Evolutionary conservation across 2,888 invertebrate genomes (phyloP), one percentile per base, ranked within the genome.

Genomic region (Sphaerophoria taeniata): DNA sequence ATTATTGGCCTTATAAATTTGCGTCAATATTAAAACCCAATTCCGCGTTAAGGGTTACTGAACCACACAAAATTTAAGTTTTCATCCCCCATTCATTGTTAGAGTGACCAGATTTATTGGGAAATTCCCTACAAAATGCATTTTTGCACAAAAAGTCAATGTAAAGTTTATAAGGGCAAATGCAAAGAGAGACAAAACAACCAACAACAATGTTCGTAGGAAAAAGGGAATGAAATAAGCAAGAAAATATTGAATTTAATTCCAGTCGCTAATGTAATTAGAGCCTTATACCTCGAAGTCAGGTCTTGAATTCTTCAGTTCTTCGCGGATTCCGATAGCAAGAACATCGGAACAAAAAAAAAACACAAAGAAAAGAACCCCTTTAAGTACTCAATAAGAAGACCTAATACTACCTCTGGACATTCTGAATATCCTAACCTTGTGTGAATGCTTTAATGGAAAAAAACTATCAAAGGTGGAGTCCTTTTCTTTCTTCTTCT

Each of bases 231-330:
- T 11, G 14, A 58, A 39, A 49, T 36, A 67, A 36, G 31, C 16
- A 9, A 77, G 65, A 58, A 71, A 14, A 39, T 87, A 78, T 81
- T 87, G 82, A 87, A 77, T 88, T 78, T 86, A 72, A 87, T 87
- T 87, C 88, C 65, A 39, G 56, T 72, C 87, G 82, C 90, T 92
- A 92, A 92, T 92, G 91, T 89, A 91, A 92, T 92, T 92, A 92
- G 89, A 87, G 88, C 85, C 89, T 88, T 90, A 91, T 91, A 91
- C 88, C 89, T 78, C 83, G 70, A 72, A 88, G 72, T 79, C 78
- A 82, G 76, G 75, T 74, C 77, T 87, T 72, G 88, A 88, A 83
- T 60, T 71, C 71, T 56, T 74, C 90, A 92, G 92, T 92, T 90
- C 88, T 88, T 87, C 89, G 89, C 89, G 89, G 89, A 89, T 90